phyloP scores from a whole-genome alignment of 2,113 vertebrate species.

The Gorsachius goisagi region DNA sequence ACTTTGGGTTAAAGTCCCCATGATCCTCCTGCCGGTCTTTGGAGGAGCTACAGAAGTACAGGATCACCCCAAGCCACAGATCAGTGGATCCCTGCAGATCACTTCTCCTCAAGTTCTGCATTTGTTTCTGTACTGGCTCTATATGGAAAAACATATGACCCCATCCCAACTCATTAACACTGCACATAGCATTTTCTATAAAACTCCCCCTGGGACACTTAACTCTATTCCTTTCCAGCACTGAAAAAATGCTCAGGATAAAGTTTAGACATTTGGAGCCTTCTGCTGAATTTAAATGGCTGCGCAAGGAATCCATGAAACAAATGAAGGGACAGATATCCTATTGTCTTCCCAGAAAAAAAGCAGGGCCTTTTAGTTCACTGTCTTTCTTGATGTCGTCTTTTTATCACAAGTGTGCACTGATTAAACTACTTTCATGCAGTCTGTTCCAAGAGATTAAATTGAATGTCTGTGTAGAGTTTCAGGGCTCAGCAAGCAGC shows the following conservation, averaged over 20 bases:
- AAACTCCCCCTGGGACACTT: conserved; percentile 25
- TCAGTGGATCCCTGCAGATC: neutral
- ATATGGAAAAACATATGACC: neutral
- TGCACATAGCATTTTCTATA: conserved; percentile 9
- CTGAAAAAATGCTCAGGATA: conserved; percentile 5
- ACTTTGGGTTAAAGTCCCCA: neutral
- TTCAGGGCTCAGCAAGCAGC: conserved; percentile 38
- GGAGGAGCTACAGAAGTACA: neutral
- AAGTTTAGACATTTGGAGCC: conserved; percentile 49
- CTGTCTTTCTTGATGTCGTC: conserved; percentile 21
- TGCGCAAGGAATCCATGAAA: conserved; percentile 2
- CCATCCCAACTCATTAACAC: conserved; percentile 38
- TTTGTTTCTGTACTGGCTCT: neutral
- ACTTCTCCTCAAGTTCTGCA: neutral
- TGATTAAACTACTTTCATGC: conserved; percentile 45
- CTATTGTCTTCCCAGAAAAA: conserved; percentile 35
- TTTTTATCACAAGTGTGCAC: conserved; percentile 48
- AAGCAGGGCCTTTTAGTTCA: neutral
- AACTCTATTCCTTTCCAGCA: conserved; percentile 33
- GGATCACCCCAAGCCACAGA: neutral
- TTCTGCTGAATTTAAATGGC: conserved; percentile 48
- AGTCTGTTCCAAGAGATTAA: conserved; percentile 60
- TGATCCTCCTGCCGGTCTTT: neutral
- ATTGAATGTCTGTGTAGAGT: conserved; percentile 41
- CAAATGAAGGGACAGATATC: conserved; percentile 44